Evolutionary conservation across 2,797 vertebrate genomes (phyloP).

Genomic region (Chelidonichthys spinosus): DNA sequence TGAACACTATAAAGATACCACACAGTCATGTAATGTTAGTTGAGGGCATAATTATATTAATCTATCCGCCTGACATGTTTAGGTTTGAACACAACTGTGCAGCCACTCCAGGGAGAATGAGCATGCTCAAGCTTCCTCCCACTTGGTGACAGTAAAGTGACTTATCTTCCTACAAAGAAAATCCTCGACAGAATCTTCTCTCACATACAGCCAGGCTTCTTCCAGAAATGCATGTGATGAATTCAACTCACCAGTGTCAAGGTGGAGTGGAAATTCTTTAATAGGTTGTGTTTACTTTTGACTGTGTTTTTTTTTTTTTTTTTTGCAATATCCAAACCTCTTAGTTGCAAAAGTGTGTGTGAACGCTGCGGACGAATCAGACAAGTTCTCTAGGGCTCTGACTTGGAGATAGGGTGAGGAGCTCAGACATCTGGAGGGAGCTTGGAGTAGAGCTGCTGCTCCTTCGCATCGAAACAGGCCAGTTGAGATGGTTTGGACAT

Average conservation of each 20-base stretch:
- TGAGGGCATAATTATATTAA: background rate
- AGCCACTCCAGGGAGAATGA: conserved; percentile 6
- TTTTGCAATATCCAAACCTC: no score
- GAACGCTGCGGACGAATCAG: no score
- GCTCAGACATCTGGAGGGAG: no score
- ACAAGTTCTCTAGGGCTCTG: no score
- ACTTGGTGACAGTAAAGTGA: conserved; percentile 30
- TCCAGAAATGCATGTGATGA: background rate
- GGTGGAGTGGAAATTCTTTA: conserved; percentile 16
- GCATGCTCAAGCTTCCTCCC: conserved; percentile 26
- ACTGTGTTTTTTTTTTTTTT: background rate
- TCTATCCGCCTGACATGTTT: conserved; percentile 5
- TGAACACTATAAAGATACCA: background rate
- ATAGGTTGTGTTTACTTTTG: background rate
- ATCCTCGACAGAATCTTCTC: conserved; percentile 45
- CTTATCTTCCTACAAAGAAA: conserved; percentile 51
- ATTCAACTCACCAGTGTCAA: conserved; percentile 14
- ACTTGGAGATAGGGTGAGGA: no score
- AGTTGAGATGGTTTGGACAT: no score
- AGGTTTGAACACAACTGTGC: background rate
- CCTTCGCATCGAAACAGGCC: no score
- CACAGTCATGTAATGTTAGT: background rate
- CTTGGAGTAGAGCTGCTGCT: no score
- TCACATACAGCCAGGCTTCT: background rate
- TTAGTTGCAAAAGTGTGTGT: no score